A percentile compares a stretch with the other conserved stretches of the same genome.
These are phyloP conservation scores for Graptemys geographica DNA, from an alignment of 2,797 vertebrate species.

Conservation along the genomic window DNA sequence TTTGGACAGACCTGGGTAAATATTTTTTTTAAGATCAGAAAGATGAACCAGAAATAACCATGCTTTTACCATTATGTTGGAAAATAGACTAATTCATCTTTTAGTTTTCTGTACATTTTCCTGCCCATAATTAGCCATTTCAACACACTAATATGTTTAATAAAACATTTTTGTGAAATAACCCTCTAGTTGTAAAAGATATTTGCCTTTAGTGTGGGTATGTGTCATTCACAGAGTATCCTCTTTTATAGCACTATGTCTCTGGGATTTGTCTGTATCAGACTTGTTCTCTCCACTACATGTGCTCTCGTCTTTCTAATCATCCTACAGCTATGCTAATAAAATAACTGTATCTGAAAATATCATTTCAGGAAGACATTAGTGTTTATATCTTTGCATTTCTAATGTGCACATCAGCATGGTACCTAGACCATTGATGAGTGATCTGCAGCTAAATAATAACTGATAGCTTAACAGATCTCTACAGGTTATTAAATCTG, in stretches of 20 bases:
- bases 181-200: neutral
- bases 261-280: neutral
- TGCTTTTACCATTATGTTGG: neutral
- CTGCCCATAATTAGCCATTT: neutral
- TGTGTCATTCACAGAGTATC: neutral
- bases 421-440: neutral
- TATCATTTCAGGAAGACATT: neutral
- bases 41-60: neutral
- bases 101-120: neutral
- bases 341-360: slow-evolving; percentile 26
- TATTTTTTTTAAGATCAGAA: slow-evolving; percentile 40
- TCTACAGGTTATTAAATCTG: neutral
- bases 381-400: neutral
- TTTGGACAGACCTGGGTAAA: slow-evolving; percentile 80
- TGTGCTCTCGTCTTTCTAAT: neutral
- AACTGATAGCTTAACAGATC: neutral
- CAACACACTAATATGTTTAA: neutral
- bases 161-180: neutral
- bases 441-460: neutral
- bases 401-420: neutral
- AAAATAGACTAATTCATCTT: neutral
- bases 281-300: neutral
- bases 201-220: neutral
- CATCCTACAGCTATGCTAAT: neutral
- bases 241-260: neutral